Base-by-base conservation (phyloP, 2,113 vertebrate species). In the Semnornis frantzii region DNA sequence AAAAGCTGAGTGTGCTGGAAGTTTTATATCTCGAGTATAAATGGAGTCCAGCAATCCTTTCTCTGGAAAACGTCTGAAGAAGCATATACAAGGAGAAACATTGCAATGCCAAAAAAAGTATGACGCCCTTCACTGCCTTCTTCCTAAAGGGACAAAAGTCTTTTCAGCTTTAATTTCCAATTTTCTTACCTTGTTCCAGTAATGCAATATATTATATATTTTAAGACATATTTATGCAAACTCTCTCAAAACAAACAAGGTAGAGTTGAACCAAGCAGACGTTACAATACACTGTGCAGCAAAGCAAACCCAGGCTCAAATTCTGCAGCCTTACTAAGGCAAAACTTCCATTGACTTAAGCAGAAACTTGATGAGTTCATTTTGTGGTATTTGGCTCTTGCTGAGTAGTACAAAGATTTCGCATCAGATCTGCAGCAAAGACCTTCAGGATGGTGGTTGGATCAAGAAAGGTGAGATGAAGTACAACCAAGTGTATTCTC, bases 1-100 rank as follows among this genome's bases (percentile, higher is more conserved):
- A 52, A 90, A 93, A 82, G 31, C 44, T 58, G 77, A 72, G 54
- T 1, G 42, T 5, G 13, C 82, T 14, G 50, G 69, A 71, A 55
- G 59, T 46, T 92, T 91, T 92, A 21, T 55, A 54, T 91, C 87
- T 80, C 52, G n/a, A 60, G 55, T 54, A 15, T 60, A 92, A 46
- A 6, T 33, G 84, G 58, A 69, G 59, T 93, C 80, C 23, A 68
- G 79, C 50, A 79, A 30, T 54, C 39, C 57, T 94, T 46, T 33
- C 52, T 92, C 90, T 87, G 87, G 79, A 90, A 90, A 74, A 46
- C 8, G 80, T 72, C 88, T 66, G 90, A 90, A 73, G 33, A 95
- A 95, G 70, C 72, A 92, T 30, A 74, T 92, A 50, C 42, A 70
- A 79, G 73, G 91, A 77, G 79, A 84, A 93, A 27, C 62, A 64